These are phyloP conservation scores for Ommatoiulus sabulosus DNA, from an alignment of 2,888 invertebrate species.

Conservation along the genomic window DNA sequence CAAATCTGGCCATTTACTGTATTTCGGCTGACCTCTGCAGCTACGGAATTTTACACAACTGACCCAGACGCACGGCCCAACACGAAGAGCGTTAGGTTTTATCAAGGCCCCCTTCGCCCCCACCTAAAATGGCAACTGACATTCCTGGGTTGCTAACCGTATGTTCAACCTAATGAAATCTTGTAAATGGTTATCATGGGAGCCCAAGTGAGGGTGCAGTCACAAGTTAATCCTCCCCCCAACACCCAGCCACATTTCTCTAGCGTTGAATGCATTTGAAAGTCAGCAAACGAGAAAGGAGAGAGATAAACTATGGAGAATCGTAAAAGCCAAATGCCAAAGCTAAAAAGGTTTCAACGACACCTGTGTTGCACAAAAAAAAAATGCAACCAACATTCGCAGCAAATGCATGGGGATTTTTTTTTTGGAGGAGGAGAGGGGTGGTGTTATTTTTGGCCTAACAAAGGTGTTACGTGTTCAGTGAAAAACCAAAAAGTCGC, in stretches of 20 bases:
- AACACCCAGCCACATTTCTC: neutral
- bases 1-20: neutral
- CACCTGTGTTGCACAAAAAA: slow-evolving; percentile 12
- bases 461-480: neutral
- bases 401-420: too few species aligned
- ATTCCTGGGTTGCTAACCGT: slow-evolving; percentile 34
- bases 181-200: slow-evolving; percentile 28
- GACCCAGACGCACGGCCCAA: neutral
- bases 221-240: slow-evolving; percentile 6
- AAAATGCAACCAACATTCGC: neutral
- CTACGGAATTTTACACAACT: neutral
- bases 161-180: slow-evolving; percentile 28
- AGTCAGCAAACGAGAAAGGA: slow-evolving; percentile 11
- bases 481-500: neutral
- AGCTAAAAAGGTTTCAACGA: slow-evolving; percentile 28
- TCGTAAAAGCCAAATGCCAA: slow-evolving; percentile 28
- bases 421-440: neutral
- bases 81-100: neutral
- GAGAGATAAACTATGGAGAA: slow-evolving; percentile 25
- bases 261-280: slow-evolving; percentile 5
- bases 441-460: neutral
- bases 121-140: slow-evolving; percentile 22
- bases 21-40: neutral
- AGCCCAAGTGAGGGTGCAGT: slow-evolving; percentile 22
- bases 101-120: neutral